Evolutionary conservation across 2,888 invertebrate species (phyloP).

Genomic region (Busseola fusca): DNA sequence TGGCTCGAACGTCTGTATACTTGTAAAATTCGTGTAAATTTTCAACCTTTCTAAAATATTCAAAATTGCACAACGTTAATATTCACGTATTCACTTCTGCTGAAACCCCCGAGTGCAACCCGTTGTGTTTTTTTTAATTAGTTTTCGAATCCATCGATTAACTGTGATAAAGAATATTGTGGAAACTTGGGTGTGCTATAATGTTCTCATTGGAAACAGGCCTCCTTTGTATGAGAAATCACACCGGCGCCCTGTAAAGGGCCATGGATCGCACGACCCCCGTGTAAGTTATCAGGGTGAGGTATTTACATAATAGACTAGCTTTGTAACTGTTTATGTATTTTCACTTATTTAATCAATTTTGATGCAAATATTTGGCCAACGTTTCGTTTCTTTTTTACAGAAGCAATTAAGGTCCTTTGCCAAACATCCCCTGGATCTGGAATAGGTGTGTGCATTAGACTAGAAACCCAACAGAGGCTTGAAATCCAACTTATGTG

Average conservation of each 20-base stretch:
- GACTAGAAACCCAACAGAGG: conserved; percentile 16
- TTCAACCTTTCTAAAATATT: too few relatives aligned
- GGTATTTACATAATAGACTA: too few relatives aligned
- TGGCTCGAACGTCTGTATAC: too few relatives aligned
- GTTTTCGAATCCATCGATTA: neutral
- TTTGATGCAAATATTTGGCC: neutral
- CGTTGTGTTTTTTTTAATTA: too few relatives aligned
- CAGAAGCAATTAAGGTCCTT: neutral
- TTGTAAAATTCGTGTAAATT: too few relatives aligned
- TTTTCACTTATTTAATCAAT: neutral
- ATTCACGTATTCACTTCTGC: too few relatives aligned
- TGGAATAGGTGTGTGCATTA: neutral
- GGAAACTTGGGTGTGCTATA: neutral
- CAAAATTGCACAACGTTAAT: too few relatives aligned
- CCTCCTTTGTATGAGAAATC: neutral
- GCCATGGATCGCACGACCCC: too few relatives aligned
- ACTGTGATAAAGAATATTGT: neutral
- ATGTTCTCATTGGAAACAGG: neutral
- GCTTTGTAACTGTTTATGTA: neutral
- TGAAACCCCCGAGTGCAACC: too few relatives aligned
- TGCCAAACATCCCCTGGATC: neutral
- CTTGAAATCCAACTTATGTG: neutral
- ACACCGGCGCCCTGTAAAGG: too few relatives aligned
- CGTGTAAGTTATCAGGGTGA: too few relatives aligned
- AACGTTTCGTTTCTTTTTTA: neutral